Base-by-base conservation (phyloP, 2,797 vertebrate genomes). In the Halcyon leucocephala region DNA sequence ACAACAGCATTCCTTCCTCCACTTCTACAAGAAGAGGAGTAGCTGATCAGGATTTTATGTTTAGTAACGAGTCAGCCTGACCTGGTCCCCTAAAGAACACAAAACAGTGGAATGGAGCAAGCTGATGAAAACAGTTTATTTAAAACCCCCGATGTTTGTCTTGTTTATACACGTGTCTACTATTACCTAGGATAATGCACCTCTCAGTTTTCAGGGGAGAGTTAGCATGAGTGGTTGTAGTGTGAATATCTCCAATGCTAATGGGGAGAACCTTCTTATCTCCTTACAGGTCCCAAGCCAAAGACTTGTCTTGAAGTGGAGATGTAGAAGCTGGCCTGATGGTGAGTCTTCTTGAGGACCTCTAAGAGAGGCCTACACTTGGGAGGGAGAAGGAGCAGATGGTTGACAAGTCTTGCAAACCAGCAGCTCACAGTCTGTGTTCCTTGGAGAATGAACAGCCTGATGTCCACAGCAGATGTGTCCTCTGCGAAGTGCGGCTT, bases 301-400 rank as follows among this genome's bases (percentile, higher is more conserved):
- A 92, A 98, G 97, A 85, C 93, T 98, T 15, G 58, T 97, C 78
- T 95, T 97, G 93, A 98, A 97, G 92, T 98, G 97, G 98, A 82
- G 97, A 65, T 97, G 95, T 26, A 93, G 89, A 76, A 98, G 73
- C 86, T 98, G 98, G 97, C 97, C 97, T 8, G 97, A 97, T 0
- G 97, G 98, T 98, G 97, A 89, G 97, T 95, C 31, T 9, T 9
- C 18, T 2, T 29, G 35, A 21, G 60, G 49, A 3, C 61, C 70
- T 55, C 33, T 44, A 1, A 1, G 0, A 1, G 33, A 26, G 46
- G n/a, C 62, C 71, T 42, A 1, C 14, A 0, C 22, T 11, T 3
- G 7, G 65, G 24, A 33, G 46, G 70, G 61, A 31, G 33, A 12
- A 62, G 64, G 49, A 26, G 2, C 48, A 66, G 4, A 18, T 37